Percentiles rank a stretch among this genome's conserved stretches.
Evolutionary conservation across 2,113 vertebrate genomes (phyloP).

Genomic region (Glaucomys volans): DNA sequence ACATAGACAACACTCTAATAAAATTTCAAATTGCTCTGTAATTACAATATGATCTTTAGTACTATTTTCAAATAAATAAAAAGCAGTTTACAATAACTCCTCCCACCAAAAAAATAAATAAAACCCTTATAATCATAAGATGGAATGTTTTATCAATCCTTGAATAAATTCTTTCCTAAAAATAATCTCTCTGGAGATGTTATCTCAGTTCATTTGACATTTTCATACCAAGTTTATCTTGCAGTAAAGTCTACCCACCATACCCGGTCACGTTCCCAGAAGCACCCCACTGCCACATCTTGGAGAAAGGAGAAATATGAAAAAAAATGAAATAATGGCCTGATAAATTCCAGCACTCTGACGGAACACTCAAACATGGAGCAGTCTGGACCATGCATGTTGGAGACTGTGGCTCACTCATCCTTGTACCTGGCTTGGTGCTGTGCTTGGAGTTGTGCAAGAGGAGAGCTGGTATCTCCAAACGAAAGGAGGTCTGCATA

Average conservation of each 20-base stretch:
- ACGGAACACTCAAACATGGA: rapidly evolving
- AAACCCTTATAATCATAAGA: not conserved
- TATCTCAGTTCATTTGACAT: not conserved
- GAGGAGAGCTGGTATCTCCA: no score
- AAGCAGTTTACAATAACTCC: not conserved
- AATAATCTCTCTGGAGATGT: not conserved
- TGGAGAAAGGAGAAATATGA: not conserved
- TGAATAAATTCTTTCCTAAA: not conserved
- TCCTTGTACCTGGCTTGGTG: not conserved
- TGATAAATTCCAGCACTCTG: not conserved
- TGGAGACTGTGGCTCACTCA: not conserved
- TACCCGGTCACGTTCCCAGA: not conserved
- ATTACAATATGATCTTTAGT: not conserved
- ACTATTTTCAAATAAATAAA: not conserved
- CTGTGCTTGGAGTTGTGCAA: rapidly evolving
- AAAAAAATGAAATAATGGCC: not conserved
- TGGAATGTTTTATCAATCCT: not conserved
- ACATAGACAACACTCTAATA: not conserved
- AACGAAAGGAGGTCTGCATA: rapidly evolving
- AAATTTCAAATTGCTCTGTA: not conserved
- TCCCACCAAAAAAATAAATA: not conserved
- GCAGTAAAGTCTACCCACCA: not conserved
- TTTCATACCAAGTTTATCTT: not conserved
- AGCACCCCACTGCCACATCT: not conserved
- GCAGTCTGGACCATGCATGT: not conserved